Evolutionary conservation across 2,888 invertebrate species (phyloP).

Genomic region (Stenodera caucasica): DNA sequence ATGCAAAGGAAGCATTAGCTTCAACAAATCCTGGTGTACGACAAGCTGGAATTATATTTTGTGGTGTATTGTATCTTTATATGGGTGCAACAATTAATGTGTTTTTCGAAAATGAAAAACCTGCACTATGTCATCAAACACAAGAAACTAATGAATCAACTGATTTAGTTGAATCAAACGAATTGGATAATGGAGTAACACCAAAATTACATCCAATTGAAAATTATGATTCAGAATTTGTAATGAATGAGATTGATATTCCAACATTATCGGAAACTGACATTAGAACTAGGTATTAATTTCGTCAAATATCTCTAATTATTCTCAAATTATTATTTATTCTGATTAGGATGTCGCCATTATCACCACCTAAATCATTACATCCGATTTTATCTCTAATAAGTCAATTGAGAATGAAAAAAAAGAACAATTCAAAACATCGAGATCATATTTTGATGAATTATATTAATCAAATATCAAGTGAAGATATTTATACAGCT

Average conservation of each 20-base stretch:
- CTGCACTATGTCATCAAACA: conserved; percentile 80
- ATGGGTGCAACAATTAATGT: conserved; percentile 74
- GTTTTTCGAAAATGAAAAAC: conserved; percentile 86
- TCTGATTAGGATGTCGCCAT: conserved; percentile 55
- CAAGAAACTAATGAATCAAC: conserved; percentile 55
- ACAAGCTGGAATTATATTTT: conserved; percentile 71
- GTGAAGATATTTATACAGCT: conserved; percentile 24
- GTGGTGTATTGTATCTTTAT: conserved; percentile 79
- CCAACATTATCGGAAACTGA: conserved; percentile 46
- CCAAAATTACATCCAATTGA: conserved; percentile 37
- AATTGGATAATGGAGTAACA: conserved; percentile 61
- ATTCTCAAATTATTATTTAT: background rate
- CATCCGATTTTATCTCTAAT: conserved; percentile 40
- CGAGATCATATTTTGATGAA: conserved; percentile 33
- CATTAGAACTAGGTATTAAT: conserved; percentile 42
- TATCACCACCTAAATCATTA: conserved; percentile 61
- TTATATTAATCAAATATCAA: conserved; percentile 32
- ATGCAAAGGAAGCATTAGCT: conserved; percentile 79
- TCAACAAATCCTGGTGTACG: conserved; percentile 86
- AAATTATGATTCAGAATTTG: conserved; percentile 52
- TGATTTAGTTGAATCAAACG: conserved; percentile 76
- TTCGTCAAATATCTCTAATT: background rate
- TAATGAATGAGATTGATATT: conserved; percentile 50
- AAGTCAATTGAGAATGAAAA: conserved; percentile 11
- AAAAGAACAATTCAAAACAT: conserved; percentile 31